These are phyloP conservation scores for Patella pellucida DNA, from an alignment of 2,888 invertebrate species.

Conservation along the genomic window DNA sequence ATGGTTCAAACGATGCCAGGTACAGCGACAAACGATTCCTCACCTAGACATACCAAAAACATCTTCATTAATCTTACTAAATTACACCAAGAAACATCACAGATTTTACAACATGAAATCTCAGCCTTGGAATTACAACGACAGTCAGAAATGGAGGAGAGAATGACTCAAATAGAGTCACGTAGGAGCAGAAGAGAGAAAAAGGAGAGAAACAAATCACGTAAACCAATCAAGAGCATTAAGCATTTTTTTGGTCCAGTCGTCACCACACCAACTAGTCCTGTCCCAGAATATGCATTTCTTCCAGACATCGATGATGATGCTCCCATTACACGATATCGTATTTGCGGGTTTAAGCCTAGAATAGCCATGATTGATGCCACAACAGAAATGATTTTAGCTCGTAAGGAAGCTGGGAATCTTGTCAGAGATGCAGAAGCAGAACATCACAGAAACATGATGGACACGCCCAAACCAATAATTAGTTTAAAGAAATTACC, in stretches of 20 bases:
- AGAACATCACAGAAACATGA: constrained; percentile 50
- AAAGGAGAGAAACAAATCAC: constrained; percentile 36
- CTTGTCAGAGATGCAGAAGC: constrained; percentile 62
- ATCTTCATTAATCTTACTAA: constrained; percentile 61
- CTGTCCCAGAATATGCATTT: constrained; percentile 33
- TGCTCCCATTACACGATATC: constrained; percentile 53
- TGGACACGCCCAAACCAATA: constrained; percentile 43
- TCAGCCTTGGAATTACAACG: constrained; percentile 54
- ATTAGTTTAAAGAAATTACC: constrained; percentile 31
- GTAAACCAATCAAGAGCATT: constrained; percentile 54
- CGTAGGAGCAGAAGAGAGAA: constrained; percentile 22
- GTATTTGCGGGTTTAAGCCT: constrained; percentile 55
- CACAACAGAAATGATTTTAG: constrained; percentile 62
- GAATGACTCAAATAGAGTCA: constrained; percentile 25
- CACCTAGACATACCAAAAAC: constrained; percentile 48
- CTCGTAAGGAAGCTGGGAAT: constrained; percentile 60
- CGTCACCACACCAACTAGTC: constrained; percentile 41
- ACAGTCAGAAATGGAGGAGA: constrained; percentile 41
- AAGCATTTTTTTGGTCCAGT: constrained; percentile 68
- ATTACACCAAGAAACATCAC: constrained; percentile 57
- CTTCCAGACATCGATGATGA: constrained; percentile 46
- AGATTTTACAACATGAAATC: constrained; percentile 57
- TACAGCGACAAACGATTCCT: constrained; percentile 29
- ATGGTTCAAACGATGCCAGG: constrained; percentile 22
- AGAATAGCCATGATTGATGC: constrained; percentile 58